Evolutionary conservation across 2,797 vertebrate species (phyloP).

Genomic region (Aphelocoma californica): DNA sequence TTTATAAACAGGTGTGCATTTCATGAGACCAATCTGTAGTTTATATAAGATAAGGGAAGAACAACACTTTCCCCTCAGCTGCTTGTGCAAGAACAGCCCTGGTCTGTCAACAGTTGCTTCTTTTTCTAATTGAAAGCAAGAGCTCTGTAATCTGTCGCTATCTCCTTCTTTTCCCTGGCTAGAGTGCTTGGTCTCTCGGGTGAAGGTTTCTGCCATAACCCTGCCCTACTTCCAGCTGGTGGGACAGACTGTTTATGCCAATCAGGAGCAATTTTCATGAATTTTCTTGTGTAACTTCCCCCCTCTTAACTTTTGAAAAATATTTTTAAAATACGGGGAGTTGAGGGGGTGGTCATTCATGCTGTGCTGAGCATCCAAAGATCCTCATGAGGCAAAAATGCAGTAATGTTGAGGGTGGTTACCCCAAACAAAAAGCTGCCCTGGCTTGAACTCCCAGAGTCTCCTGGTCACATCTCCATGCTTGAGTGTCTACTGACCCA

Average conservation of each 20-base stretch:
- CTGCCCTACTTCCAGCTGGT: neutral
- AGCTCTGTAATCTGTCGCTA: neutral
- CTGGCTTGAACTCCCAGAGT: neutral
- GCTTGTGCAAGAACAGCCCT: conserved; percentile 16
- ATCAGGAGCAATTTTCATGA: neutral
- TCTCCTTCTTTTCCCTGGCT: neutral
- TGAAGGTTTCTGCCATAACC: neutral
- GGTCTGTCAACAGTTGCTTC: conserved; percentile 5
- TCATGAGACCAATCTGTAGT: conserved; percentile 8
- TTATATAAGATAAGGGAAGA: conserved; percentile 53
- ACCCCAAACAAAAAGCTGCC: neutral
- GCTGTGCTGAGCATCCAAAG: neutral
- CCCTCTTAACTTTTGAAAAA: neutral
- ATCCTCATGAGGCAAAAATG: neutral
- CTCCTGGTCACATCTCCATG: neutral
- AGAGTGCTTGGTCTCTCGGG: neutral
- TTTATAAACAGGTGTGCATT: neutral
- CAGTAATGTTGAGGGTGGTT: neutral
- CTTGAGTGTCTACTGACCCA: rapidly evolving
- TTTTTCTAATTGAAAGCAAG: conserved; percentile 28
- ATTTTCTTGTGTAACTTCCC: neutral
- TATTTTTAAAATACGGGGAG: neutral
- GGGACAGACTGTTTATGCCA: neutral
- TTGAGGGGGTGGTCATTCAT: neutral
- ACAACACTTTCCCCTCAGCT: neutral